phyloP scores from a whole-genome alignment of 2,888 invertebrate species.

The Adela reaumurella region DNA sequence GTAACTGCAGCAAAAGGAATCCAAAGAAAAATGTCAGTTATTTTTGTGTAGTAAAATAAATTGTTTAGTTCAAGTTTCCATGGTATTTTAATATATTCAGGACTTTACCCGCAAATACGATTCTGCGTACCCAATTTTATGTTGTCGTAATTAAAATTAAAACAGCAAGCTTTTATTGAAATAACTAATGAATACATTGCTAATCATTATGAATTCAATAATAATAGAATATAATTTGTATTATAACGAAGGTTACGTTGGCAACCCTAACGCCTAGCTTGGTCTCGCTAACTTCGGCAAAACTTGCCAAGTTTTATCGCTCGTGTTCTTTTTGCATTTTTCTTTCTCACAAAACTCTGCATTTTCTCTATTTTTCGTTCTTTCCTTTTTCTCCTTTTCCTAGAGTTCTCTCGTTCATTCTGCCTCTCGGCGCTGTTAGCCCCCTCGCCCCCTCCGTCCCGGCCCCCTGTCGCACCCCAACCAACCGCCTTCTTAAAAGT shows the following conservation, averaged over 20 bases:
- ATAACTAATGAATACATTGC: too few relatives aligned
- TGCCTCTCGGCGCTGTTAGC: conserved; percentile 22
- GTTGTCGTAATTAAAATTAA: too few relatives aligned
- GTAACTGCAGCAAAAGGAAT: too few relatives aligned
- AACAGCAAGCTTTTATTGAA: too few relatives aligned
- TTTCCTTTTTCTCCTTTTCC: conserved; percentile 21
- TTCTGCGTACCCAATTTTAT: too few relatives aligned
- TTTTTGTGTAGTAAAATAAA: too few relatives aligned
- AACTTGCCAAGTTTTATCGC: conserved; percentile 43
- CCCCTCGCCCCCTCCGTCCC: conserved; percentile 8
- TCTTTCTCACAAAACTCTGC: conserved; percentile 28
- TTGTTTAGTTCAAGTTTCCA: too few relatives aligned
- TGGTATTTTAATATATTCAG: too few relatives aligned
- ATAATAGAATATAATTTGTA: conserved; percentile 13
- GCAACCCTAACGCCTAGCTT: conserved; percentile 21
- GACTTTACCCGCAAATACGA: too few relatives aligned
- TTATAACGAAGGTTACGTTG: too few relatives aligned
- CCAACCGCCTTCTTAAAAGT: conserved; percentile 52
- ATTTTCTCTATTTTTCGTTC: conserved; percentile 23
- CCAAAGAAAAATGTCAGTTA: too few relatives aligned
- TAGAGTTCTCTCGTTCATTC: not conserved
- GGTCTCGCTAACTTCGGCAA: conserved; percentile 30
- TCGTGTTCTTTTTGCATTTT: conserved; percentile 48
- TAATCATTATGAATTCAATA: conserved; percentile 9
- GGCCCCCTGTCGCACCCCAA: too few relatives aligned